Evolutionary conservation across 2,888 invertebrate genomes (phyloP), one percentile per base, ranked within the genome.

Genomic region (Crepidodera aurea): DNA sequence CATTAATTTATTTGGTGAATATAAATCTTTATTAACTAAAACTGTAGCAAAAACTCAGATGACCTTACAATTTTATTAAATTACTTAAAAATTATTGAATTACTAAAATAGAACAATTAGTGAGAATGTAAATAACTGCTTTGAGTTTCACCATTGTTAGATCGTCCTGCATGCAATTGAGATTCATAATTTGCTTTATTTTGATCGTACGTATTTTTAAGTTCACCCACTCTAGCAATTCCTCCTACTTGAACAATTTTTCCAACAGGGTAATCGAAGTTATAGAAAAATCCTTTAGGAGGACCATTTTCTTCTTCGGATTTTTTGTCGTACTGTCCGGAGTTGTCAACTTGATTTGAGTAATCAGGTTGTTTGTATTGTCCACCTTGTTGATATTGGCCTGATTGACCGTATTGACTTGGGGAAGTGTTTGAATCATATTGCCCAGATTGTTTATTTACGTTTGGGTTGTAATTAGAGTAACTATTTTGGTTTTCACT

Each of bases 211-310:
- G 75, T 68, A 46, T 72, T 68, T 50, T 71, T 69, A 6, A 79
- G 44, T 34, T 73, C 73, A 34, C 68, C 71, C 3, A 71, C 69
- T 55, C 73, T 74, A 54, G 70, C 76, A 67, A 70, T 46, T 1
- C 71, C 77, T 46, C 77, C 74, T 64, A 80, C 79, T 4, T 74
- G 69, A 2, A 79, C 79, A 46, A 81, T 81, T 46, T 82, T 80
- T 18, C 81, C 87, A n/a, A 86, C 88, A 19, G 88, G 88, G 79
- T 90, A 90, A 70, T 86, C 84, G 79, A 87, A 88, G 72, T 84
- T 87, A 79, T 90, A 90, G 84, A 87, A 90, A 84, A 90, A 90
- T 51, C 90, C 90, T 73, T 85, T 85, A 51, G 90, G 89, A 15
- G 81, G 81, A 13, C 80, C 84, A n/a, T 69, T 70, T 19, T 70